Percentiles rank a stretch among this genome's conserved stretches.
phyloP scores from a whole-genome alignment of 2,888 invertebrate genomes.

The Epistrophella euchroma region DNA sequence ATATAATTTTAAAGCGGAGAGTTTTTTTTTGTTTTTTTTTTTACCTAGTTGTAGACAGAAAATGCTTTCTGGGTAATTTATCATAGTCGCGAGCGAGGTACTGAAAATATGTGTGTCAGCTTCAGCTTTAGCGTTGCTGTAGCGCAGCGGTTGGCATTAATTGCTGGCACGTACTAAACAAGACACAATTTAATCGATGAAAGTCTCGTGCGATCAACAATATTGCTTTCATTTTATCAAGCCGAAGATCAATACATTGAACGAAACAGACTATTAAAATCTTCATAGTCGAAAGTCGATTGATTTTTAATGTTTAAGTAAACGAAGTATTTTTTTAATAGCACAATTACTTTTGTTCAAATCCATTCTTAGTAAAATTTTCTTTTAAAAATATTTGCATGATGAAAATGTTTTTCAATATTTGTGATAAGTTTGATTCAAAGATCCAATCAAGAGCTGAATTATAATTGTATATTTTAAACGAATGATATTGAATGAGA shows the following conservation, averaged over 20 bases:
- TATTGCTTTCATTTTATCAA: constrained; percentile 12
- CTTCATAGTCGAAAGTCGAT: background rate
- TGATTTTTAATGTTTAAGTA: background rate
- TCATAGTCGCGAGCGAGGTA: background rate
- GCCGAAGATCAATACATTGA: background rate
- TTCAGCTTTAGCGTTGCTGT: background rate
- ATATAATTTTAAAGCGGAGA: constrained; percentile 15
- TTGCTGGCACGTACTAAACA: constrained; percentile 26
- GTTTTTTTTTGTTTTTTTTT: background rate
- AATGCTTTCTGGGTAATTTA: constrained; percentile 32
- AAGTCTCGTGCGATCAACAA: background rate
- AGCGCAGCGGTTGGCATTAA: constrained; percentile 17
- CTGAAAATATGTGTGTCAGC: constrained; percentile 45
- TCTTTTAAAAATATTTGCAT: too few relatives aligned
- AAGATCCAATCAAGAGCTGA: too few relatives aligned
- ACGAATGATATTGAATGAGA: too few relatives aligned
- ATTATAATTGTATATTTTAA: too few relatives aligned
- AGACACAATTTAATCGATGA: constrained; percentile 10
- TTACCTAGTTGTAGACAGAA: constrained; percentile 5
- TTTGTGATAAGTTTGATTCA: too few relatives aligned
- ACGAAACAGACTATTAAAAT: background rate
- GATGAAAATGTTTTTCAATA: too few relatives aligned
- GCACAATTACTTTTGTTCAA: background rate
- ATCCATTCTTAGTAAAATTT: too few relatives aligned
- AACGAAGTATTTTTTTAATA: background rate